phyloP scores from a whole-genome alignment of 2,888 invertebrate genomes.

The Apamea anceps region DNA sequence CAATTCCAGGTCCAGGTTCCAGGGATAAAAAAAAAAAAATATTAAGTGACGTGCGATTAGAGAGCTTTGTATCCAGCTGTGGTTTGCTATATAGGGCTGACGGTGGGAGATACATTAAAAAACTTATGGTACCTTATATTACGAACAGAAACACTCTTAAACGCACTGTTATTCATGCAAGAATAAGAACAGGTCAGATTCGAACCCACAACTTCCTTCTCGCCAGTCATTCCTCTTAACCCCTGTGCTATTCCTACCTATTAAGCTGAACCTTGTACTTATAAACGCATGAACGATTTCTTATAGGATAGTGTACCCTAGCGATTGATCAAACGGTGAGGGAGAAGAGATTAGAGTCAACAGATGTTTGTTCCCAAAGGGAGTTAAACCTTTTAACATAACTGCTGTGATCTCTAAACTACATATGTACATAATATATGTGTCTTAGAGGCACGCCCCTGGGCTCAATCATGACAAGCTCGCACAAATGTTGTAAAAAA shows the following conservation, averaged over 20 bases:
- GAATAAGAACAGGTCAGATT: background rate
- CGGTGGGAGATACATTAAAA: background rate
- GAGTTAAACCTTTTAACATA: slow-evolving; percentile 40
- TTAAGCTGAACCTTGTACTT: slow-evolving; percentile 25
- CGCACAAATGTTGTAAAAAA: background rate
- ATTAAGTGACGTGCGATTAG: too few species aligned
- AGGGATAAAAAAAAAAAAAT: too few species aligned
- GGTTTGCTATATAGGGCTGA: background rate
- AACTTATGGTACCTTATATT: background rate
- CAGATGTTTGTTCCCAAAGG: slow-evolving; percentile 57
- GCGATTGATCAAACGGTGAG: slow-evolving; percentile 54
- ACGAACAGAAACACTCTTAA: background rate
- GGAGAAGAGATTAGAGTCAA: slow-evolving; percentile 51
- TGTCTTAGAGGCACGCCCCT: slow-evolving; percentile 4
- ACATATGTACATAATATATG: slow-evolving; percentile 26
- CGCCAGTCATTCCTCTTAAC: background rate
- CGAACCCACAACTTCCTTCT: background rate
- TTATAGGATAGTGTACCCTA: slow-evolving; percentile 38
- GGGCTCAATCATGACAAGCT: background rate
- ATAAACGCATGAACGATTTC: slow-evolving; percentile 49
- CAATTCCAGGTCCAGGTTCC: too few species aligned
- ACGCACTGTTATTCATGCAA: background rate
- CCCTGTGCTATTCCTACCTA: background rate
- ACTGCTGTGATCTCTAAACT: slow-evolving; percentile 46
- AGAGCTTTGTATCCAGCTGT: too few species aligned